Evolutionary conservation across 2,888 invertebrate species (phyloP).

Genomic region (Tethea ocularis): DNA sequence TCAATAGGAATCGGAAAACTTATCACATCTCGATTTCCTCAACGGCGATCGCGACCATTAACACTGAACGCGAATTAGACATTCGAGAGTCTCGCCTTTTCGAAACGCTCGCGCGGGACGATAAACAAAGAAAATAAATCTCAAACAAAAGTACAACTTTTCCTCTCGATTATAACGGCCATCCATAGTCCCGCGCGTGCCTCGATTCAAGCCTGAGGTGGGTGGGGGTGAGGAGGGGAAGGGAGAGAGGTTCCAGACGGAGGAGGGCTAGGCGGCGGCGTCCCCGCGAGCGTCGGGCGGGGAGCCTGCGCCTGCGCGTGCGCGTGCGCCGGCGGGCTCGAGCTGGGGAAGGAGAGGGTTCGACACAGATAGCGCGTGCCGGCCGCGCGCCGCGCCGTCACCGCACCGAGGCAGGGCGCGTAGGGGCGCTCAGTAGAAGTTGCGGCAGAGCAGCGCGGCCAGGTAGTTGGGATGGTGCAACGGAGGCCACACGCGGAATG

Average conservation of each 20-base stretch:
- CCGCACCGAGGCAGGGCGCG: slow-evolving; percentile 24
- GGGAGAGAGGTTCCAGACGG: slow-evolving; percentile 10
- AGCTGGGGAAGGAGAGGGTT: not conserved
- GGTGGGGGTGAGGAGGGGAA: slow-evolving; percentile 28
- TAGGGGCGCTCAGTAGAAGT: slow-evolving; percentile 63
- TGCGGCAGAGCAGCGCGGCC: slow-evolving; percentile 75
- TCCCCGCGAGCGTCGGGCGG: not conserved
- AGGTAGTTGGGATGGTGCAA: slow-evolving; percentile 76
- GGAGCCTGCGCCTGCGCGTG: too few species aligned
- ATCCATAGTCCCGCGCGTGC: slow-evolving; percentile 19
- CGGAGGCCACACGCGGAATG: slow-evolving; percentile 49
- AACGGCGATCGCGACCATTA: slow-evolving; percentile 23
- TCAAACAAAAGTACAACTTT: slow-evolving; percentile 46
- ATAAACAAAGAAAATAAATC: slow-evolving; percentile 20
- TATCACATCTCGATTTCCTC: slow-evolving; percentile 21
- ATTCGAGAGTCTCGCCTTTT: slow-evolving; percentile 12
- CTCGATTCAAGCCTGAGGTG: slow-evolving; percentile 19
- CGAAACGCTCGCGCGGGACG: slow-evolving; percentile 15
- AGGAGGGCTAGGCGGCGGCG: not conserved
- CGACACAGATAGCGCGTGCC: not conserved
- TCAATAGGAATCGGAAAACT: slow-evolving; percentile 45
- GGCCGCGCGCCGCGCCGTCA: slow-evolving; percentile 13
- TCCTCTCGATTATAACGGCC: slow-evolving; percentile 21
- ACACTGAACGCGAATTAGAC: slow-evolving; percentile 15
- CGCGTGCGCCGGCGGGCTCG: too few species aligned